A percentile compares a stretch with the other conserved stretches of the same genome.
These are phyloP conservation scores for Xiphophorus maculatus DNA, from an alignment of 2,113 vertebrate species.

Conservation along the genomic window DNA sequence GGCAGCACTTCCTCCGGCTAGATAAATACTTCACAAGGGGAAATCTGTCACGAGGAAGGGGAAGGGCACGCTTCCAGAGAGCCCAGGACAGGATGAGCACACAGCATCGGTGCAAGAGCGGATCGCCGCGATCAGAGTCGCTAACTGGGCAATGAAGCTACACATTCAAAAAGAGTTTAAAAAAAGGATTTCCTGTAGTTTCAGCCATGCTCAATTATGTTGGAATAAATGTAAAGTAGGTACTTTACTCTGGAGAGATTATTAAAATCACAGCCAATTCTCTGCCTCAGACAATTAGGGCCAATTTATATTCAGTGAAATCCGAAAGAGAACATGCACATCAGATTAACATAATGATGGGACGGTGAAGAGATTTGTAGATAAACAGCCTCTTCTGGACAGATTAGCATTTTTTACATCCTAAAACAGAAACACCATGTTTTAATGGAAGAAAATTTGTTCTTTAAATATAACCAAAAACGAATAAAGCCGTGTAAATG, in stretches of 20 bases:
- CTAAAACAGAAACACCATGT: background rate
- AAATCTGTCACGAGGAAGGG: conserved; percentile 65
- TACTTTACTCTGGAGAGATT: conserved; percentile 12
- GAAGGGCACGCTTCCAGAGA: conserved; percentile 60
- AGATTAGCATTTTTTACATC: conserved; percentile 6
- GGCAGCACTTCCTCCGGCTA: conserved; percentile 71
- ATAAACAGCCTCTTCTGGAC: conserved; percentile 12
- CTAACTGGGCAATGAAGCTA: conserved; percentile 2
- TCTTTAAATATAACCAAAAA: background rate
- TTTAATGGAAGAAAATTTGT: background rate
- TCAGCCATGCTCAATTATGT: background rate
- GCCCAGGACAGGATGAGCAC: conserved; percentile 37
- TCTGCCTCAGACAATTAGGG: conserved; percentile 9
- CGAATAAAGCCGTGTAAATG: background rate
- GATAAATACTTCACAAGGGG: conserved; percentile 71
- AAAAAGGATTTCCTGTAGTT: conserved; percentile 7
- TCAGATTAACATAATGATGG: conserved; percentile 13
- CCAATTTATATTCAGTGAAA: conserved; percentile 22
- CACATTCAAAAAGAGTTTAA: conserved; percentile 1
- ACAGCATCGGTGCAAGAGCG: conserved; percentile 21
- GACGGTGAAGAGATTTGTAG: background rate
- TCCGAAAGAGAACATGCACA: conserved; percentile 16
- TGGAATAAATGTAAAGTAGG: background rate
- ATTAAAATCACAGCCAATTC: conserved; percentile 11
- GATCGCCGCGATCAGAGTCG: conserved; percentile 28